These are phyloP conservation scores for Rhinichthys klamathensis DNA, from an alignment of 2,113 vertebrate species.

Conservation along the genomic window DNA sequence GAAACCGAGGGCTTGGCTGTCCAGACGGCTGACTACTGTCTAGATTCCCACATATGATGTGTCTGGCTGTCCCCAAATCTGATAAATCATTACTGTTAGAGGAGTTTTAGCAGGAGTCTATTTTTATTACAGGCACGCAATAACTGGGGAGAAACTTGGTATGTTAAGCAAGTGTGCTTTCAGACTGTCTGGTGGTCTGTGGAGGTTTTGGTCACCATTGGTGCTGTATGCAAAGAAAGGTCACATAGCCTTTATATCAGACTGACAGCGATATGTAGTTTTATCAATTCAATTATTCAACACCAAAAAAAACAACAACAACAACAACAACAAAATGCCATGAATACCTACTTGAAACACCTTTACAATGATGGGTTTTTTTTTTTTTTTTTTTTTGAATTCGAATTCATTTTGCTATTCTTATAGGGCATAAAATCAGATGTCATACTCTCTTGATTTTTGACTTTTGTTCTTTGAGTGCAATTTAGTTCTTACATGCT, in stretches of 20 bases:
- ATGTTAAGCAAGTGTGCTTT: neutral
- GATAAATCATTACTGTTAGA: conserved; percentile 39
- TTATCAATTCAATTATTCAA: neutral
- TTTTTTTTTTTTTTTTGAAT: too few species aligned
- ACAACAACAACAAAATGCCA: too few species aligned
- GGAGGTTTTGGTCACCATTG: too few species aligned
- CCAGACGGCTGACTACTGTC: conserved; percentile 52
- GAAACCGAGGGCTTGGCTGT: conserved; percentile 52
- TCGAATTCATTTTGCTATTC: too few species aligned
- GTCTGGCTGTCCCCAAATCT: conserved; percentile 43
- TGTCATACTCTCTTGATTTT: neutral
- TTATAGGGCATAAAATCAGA: neutral
- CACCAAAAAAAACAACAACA: neutral
- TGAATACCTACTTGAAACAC: neutral
- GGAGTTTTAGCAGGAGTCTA: conserved; percentile 17
- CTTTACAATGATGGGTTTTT: neutral
- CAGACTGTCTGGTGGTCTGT: too few species aligned
- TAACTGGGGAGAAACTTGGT: conserved; percentile 7
- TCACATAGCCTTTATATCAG: neutral
- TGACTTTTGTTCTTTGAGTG: neutral
- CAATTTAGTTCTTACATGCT: conserved; percentile 12
- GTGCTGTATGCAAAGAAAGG: neutral
- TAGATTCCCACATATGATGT: conserved; percentile 54
- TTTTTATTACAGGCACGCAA: conserved; percentile 38
- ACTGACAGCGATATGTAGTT: neutral